Base-by-base conservation (phyloP, 2,888 invertebrate species). In the Epinotia demarniana region DNA sequence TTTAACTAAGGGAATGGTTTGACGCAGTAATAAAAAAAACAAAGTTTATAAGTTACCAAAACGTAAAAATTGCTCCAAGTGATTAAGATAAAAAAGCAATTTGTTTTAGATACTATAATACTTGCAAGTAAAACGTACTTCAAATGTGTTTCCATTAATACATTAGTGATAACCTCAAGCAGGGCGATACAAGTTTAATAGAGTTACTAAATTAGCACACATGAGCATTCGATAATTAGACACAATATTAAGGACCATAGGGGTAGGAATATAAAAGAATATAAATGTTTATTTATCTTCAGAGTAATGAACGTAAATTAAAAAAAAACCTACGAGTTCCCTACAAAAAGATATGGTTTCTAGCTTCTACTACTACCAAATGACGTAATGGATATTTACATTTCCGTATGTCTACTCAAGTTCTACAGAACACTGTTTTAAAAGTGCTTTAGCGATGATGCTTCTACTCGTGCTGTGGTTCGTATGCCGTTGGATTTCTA, bases 361-460 rank as follows among this genome's bases (percentile, higher is more conserved):
- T 43, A 43, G 43, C 6, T 27, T 53, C 63, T 63, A 62, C 11
- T 12, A 13, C 55, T 53, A 63, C 18, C 43, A 12, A 16, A 43
- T 58, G 19, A 5, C 58, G 43, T 3, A 69, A 60, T 60, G 58
- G 27, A 46, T 63, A 60, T 69, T 49, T 63, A 61, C 58, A 75
- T 60, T 64, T 63, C n/a, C 11, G 58, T n/a, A 18, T 60, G 2
- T 58, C 70, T 70, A 74, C 19, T 49, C 12, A 63, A 66, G n/a
- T 39, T 74, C 64, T 64, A 71, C 53, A n/a, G 58, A 66, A 70
- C 75, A 71, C 75, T 71, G 75, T 71, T 66, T 43, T 71, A 19
- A 43, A 60, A 71, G 70, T 60, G 70, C 53, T 71, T 75, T 55
- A 53, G 53, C 57, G 46, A 64, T 75, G 49, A 23, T 18, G 27